These are phyloP conservation scores for Leptopilina syphax DNA, from an alignment of 2,888 invertebrate species.

Conservation along the genomic window DNA sequence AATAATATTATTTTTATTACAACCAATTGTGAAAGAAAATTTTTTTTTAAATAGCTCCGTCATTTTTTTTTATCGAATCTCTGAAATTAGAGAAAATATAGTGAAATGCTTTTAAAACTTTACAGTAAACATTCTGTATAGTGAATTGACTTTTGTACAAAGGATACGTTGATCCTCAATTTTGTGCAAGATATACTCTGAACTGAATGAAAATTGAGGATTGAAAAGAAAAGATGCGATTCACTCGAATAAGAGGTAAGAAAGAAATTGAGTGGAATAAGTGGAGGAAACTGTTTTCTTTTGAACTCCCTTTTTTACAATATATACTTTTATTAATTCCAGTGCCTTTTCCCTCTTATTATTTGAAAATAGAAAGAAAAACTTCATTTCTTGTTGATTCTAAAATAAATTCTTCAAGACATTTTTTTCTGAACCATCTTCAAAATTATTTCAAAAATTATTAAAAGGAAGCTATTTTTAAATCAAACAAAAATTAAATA, in stretches of 20 bases:
- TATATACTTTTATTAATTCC: background rate
- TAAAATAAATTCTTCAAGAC: background rate
- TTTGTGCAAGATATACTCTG: background rate
- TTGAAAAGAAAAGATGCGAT: constrained; percentile 1
- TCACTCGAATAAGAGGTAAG: background rate
- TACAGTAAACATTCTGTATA: background rate
- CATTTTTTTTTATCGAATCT: background rate
- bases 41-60: no score
- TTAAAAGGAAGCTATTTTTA: no score
- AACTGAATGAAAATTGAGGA: constrained; percentile 10
- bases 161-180: constrained; percentile 6
- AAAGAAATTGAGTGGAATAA: constrained; percentile 8
- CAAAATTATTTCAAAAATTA: no score
- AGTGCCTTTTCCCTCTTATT: background rate
- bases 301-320: background rate
- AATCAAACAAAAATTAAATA: no score
- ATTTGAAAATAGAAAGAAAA: background rate
- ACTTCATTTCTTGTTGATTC: background rate
- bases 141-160: background rate
- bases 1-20: no score
- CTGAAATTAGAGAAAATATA: background rate
- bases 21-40: no score
- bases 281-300: constrained; percentile 1
- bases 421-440: no score
- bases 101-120: background rate